Base-by-base conservation (phyloP, 2,113 vertebrate species). In the Platycercus adscitus region DNA sequence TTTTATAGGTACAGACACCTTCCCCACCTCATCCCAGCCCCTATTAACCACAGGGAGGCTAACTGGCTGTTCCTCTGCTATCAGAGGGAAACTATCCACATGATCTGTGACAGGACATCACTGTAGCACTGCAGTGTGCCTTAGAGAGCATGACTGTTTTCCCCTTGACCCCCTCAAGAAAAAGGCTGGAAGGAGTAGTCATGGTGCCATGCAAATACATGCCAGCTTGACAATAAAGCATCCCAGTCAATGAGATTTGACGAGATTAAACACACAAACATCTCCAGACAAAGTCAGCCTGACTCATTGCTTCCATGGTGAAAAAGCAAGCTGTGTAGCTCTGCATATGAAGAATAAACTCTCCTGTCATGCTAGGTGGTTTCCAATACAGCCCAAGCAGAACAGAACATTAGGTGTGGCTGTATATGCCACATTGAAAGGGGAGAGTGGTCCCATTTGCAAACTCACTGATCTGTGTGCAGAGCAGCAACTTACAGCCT, bases 231-330 rank as follows among this genome's bases (percentile, higher is more conserved):
- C 53, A 80, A 61, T 49, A 83, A 77, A 49, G 68, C 49, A 52
- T 69, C 39, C 15, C 35, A 61, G 76, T 86, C 55, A 43, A 33
- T 80, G 56, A 71, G 29, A 66, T 71, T 76, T 87, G 35, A 79
- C 26, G 33, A 55, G 35, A 58, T 65, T 87, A 71, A 91, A 76
- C 28, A 14, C 70, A 82, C 46, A 84, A 89, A 76, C 90, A 85
- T 94, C 26, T 95, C 92, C 81, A 93, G 80, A 92, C 66, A 92
- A 87, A 91, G 55, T 91, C 16, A 9, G n/a, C n/a, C 81, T 89
- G 91, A 93, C 73, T 94, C 88, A 93, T 47, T 84, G 43, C 43
- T 96, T 71, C 93, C 65, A 24, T 64, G 39, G 35, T 86, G 43
- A 81, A 84, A 47, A 87, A 52, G 23, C 50, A 89, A 78, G 39